Percentiles rank a stretch among this genome's conserved stretches.
Evolutionary conservation across 2,797 vertebrate species (phyloP).

Genomic region (Pogoniulus pusillus): DNA sequence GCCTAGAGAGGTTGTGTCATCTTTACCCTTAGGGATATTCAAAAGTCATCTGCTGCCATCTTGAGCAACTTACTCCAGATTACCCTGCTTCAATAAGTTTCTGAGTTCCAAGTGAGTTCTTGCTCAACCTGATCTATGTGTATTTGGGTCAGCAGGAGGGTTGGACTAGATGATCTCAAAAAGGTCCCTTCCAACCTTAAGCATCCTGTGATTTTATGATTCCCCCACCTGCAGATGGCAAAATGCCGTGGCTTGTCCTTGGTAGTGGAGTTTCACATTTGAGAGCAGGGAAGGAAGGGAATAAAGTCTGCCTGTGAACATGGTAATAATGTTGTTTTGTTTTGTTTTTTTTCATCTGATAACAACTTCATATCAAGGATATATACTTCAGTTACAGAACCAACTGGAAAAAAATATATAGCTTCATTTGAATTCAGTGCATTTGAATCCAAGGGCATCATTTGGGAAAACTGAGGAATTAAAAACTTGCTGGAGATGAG

Average conservation of each 20-base stretch:
- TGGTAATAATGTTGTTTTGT: not conserved
- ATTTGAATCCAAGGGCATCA: not conserved
- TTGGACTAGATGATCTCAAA: not conserved
- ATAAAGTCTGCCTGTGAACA: not conserved
- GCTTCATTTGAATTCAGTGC: not conserved
- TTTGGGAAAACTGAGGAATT: not conserved
- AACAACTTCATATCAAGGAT: not conserved
- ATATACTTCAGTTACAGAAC: not conserved
- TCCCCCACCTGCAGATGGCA: not conserved
- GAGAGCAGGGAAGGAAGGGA: too few species aligned
- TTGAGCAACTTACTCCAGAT: not conserved
- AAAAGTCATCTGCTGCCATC: rapidly evolving
- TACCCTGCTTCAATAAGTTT: not conserved
- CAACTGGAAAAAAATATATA: not conserved
- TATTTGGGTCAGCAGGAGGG: too few species aligned
- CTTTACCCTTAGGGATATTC: not conserved
- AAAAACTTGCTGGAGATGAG: not conserved
- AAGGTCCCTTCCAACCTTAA: not conserved
- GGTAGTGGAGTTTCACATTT: not conserved
- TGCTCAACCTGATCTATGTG: not conserved
- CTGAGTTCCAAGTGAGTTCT: too few species aligned
- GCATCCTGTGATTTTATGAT: not conserved
- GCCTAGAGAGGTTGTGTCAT: not conserved
- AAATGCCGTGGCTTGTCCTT: not conserved
- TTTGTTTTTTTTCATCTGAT: not conserved